A percentile compares a stretch with the other conserved stretches of the same genome.
Conservation (phyloP, 2,797 vertebrate genomes). For the Anguilla pacifica region DNA sequence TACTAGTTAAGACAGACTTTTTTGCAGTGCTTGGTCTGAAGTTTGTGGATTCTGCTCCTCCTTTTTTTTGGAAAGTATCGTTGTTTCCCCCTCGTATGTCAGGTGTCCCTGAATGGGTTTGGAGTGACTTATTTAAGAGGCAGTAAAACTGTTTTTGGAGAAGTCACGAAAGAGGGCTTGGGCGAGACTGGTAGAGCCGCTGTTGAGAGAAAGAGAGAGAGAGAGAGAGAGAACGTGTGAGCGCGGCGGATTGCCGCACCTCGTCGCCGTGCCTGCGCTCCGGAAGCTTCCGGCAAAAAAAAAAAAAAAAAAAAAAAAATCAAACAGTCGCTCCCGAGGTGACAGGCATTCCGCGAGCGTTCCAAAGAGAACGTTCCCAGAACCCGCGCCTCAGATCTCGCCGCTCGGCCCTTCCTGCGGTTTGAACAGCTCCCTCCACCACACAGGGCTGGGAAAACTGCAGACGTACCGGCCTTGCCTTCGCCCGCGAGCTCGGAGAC, state of each 20-base stretch:
- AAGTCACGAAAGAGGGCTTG: slow-evolving; percentile 17
- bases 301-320: slow-evolving; percentile 6
- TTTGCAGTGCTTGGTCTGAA: neutral
- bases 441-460: neutral
- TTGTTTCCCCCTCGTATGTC: slow-evolving; percentile 42
- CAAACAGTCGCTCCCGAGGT: slow-evolving; percentile 61
- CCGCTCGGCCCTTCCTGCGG: slow-evolving; percentile 34
- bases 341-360: slow-evolving; percentile 60
- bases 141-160: slow-evolving; percentile 43
- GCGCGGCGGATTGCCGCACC: slow-evolving; percentile 54
- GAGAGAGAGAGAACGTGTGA: too few species aligned
- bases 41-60: neutral
- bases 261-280: slow-evolving; percentile 52
- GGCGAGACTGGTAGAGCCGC: neutral
- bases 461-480: neutral
- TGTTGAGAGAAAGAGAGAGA: slow-evolving; percentile 33
- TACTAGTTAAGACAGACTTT: too few species aligned
- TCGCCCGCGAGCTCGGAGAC: neutral
- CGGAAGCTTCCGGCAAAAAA: slow-evolving; percentile 63
- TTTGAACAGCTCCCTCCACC: slow-evolving; percentile 17
- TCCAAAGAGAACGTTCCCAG: slow-evolving; percentile 54
- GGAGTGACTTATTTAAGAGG: slow-evolving; percentile 57
- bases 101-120: slow-evolving; percentile 34
- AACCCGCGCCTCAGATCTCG: slow-evolving; percentile 51
- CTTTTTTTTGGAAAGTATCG: slow-evolving; percentile 24